These are phyloP conservation scores for Apus apus DNA, from an alignment of 2,113 vertebrate genomes.

Conservation along the genomic window DNA sequence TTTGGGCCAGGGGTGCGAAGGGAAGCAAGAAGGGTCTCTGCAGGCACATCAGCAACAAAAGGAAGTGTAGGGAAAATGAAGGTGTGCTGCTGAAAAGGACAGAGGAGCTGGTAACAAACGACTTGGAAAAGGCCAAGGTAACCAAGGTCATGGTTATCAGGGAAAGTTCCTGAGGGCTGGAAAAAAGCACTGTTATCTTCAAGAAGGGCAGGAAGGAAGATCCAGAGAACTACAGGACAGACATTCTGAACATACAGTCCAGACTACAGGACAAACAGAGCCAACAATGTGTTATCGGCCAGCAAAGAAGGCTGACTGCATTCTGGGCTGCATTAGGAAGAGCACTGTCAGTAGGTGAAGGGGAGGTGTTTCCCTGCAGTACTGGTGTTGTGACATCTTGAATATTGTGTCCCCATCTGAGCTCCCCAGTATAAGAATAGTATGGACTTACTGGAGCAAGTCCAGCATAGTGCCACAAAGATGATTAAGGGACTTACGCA, in stretches of 20 bases:
- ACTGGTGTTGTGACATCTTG: accelerated
- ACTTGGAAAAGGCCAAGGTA: too few species aligned
- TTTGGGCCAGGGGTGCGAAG: not conserved
- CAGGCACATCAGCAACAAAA: not conserved
- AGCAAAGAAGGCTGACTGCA: not conserved
- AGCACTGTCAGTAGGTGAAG: not conserved
- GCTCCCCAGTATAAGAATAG: not conserved
- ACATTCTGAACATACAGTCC: too few species aligned
- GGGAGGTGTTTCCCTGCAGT: not conserved
- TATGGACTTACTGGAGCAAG: not conserved
- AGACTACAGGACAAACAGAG: not conserved
- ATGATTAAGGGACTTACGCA: not conserved
- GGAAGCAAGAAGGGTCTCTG: not conserved
- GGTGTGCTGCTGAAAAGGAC: not conserved
- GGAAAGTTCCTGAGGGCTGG: not conserved
- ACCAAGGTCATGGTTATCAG: not conserved
- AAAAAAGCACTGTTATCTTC: not conserved
- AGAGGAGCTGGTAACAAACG: not conserved
- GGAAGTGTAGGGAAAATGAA: not conserved
- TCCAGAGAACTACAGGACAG: not conserved
- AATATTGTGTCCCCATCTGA: not conserved
- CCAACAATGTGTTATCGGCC: not conserved
- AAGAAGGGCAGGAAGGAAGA: not conserved
- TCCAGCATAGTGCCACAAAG: not conserved
- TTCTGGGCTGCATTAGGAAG: not conserved